These are phyloP conservation scores for Agriopis aurantiaria DNA, from an alignment of 2,888 invertebrate species.

Conservation along the genomic window DNA sequence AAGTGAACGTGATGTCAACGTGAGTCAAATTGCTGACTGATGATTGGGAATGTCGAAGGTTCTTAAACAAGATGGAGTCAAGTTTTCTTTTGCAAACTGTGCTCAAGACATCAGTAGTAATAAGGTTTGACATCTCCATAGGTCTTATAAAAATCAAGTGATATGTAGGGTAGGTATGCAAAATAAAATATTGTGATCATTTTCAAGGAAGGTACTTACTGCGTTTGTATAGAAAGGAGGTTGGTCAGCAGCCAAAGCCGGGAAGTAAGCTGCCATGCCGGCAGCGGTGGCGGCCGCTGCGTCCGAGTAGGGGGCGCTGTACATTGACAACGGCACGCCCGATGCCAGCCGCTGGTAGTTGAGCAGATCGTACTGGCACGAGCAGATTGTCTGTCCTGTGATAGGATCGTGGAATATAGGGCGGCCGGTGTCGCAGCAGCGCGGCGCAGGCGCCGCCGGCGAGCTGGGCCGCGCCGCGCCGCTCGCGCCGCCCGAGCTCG, in stretches of 20 bases:
- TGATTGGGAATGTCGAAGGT: too few relatives aligned
- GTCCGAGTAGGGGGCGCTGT: constrained; percentile 92
- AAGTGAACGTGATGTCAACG: too few relatives aligned
- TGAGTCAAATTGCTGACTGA: too few relatives aligned
- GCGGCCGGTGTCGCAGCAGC: constrained; percentile 97
- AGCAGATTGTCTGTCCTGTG: constrained; percentile 95
- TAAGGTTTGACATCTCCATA: too few relatives aligned
- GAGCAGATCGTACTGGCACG: constrained; percentile 96
- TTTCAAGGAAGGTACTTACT: constrained; percentile 86
- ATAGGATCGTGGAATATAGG: constrained; percentile 96
- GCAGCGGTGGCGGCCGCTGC: constrained; percentile 89
- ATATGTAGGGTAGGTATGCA: background rate
- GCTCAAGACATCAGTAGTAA: too few relatives aligned
- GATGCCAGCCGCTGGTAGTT: constrained; percentile 93
- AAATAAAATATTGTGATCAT: background rate
- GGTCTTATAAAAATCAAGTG: too few relatives aligned
- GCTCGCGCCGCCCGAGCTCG: constrained; percentile 83
- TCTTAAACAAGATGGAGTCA: too few relatives aligned
- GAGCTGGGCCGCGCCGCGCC: constrained; percentile 84
- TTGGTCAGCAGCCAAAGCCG: constrained; percentile 94
- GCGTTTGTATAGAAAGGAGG: constrained; percentile 94
- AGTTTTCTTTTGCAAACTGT: too few relatives aligned
- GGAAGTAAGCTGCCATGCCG: constrained; percentile 95
- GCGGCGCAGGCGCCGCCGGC: constrained; percentile 84
- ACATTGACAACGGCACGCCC: constrained; percentile 93